phyloP scores from a whole-genome alignment of 2,113 vertebrate species.

The Dendropsophus ebraccatus region DNA sequence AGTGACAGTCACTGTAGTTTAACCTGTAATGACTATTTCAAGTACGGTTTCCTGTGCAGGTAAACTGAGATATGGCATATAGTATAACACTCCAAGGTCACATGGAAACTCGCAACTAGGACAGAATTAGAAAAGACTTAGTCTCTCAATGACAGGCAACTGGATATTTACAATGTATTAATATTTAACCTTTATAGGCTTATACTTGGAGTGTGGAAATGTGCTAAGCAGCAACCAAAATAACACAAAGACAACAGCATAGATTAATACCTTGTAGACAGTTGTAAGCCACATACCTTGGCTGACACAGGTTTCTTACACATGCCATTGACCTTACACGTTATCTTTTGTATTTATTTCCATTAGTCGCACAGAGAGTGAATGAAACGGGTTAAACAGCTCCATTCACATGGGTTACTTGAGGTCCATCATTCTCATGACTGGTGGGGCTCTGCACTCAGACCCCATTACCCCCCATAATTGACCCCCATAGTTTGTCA shows the following conservation, averaged over 20 bases:
- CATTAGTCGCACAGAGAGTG: too few relatives aligned
- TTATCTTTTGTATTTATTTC: too few relatives aligned
- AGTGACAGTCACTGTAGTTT: background rate
- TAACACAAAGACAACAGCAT: background rate
- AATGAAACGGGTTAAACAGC: too few relatives aligned
- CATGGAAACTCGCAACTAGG: slow-evolving; percentile 15
- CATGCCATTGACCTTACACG: too few relatives aligned
- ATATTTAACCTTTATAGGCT: slow-evolving; percentile 15
- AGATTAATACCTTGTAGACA: too few relatives aligned
- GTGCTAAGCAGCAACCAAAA: background rate
- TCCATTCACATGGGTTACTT: too few relatives aligned
- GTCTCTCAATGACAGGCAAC: slow-evolving; percentile 29
- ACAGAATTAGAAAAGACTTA: slow-evolving; percentile 38
- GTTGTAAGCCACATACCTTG: too few relatives aligned
- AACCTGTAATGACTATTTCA: background rate
- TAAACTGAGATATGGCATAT: slow-evolving; percentile 25
- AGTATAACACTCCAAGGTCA: slow-evolving; percentile 38
- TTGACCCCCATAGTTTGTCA: too few relatives aligned
- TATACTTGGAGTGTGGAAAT: background rate
- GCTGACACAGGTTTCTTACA: too few relatives aligned
- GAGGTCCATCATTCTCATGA: too few relatives aligned
- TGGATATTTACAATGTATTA: slow-evolving; percentile 32
- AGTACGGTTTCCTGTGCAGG: background rate
- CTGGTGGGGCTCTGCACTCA: too few relatives aligned
- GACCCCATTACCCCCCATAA: too few relatives aligned